Evolutionary conservation across 1,140 invertebrate species (phyloP).

Genomic region (Harpegnathos saltator): DNA sequence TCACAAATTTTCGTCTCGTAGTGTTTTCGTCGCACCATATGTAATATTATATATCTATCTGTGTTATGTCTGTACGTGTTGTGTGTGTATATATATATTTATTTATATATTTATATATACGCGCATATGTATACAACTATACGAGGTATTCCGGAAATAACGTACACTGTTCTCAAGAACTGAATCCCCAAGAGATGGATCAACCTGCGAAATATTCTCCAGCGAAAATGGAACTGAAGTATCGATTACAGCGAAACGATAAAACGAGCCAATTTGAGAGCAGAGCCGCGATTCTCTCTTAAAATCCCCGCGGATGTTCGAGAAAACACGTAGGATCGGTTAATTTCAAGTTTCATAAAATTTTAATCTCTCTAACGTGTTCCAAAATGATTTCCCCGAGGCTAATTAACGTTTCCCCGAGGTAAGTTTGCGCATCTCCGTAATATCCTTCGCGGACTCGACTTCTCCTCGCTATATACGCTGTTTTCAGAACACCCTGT

Average conservation of each 20-base stretch:
- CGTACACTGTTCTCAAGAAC: not conserved
- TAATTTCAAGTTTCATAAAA: not conserved
- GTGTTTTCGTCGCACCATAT: slow-evolving; percentile 41
- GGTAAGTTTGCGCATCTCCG: not conserved
- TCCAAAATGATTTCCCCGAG: not conserved
- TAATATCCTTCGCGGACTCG: not conserved
- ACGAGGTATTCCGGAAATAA: slow-evolving; percentile 13
- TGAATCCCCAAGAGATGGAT: not conserved
- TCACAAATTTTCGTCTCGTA: slow-evolving; percentile 33
- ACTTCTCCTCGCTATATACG: slow-evolving; percentile 4
- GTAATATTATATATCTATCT: slow-evolving; percentile 40
- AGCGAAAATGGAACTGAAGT: not conserved
- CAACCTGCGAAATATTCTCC: not conserved
- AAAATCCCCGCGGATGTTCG: not conserved
- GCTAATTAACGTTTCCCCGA: not conserved
- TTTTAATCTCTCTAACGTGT: slow-evolving; percentile 3
- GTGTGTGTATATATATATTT: slow-evolving; percentile 32
- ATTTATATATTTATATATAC: slow-evolving; percentile 52
- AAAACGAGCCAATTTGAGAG: not conserved
- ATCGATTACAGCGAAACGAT: not conserved
- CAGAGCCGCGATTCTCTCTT: not conserved
- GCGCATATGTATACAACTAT: slow-evolving; percentile 31
- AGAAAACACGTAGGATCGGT: not conserved
- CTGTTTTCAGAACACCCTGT: slow-evolving; percentile 26
- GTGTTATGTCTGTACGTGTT: slow-evolving; percentile 11